Base-by-base conservation (phyloP, 2,113 vertebrate genomes). In the Callaeas wilsoni region DNA sequence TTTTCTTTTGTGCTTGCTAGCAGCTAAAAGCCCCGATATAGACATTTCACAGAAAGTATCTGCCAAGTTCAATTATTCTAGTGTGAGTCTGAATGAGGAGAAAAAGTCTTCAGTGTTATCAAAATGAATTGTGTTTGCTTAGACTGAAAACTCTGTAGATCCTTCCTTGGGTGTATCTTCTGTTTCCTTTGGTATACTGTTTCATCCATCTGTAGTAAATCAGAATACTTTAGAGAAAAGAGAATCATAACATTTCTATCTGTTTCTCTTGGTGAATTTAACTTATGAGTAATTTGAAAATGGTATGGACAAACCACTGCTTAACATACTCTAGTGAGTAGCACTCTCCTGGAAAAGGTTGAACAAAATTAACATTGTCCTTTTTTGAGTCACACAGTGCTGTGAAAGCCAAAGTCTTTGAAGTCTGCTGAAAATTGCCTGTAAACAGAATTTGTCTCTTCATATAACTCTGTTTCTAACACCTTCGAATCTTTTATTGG, bases 1-100 rank as follows among this genome's bases (percentile, higher is more conserved):
- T 68, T 87, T 90, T 33, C 47, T 94, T 71, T 76, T 95, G 89
- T 93, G 85, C 65, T 84, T 84, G 41, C 88, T 95, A 90, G 69
- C 52, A 68, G 77, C 47, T 55, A 96, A 90, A 91, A 96, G 59
- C 63, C 85, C 29, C 64, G 50, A 81, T 88, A 93, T 93, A 94
- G 47, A 33, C 52, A 22, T 92, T 86, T 96, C 29, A 75, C 52
- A 41, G 79, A 81, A 94, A 71, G 30, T 33, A 37, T 65, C 59
- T 93, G 57, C 39, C 78, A 93, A 55, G 60, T 91, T 74, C 57
- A 86, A 1, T 94, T 88, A 63, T 77, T 94, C 55, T 69, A 4
- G 50, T 35, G 33, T 16, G 42, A 83, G 42, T 47, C 89, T 80
- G 82, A 88, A 73, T 25, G 35, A 77, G 67, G 50, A 79, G 53